Conservation (phyloP, 1,140 invertebrate species). For the Vanessa atalanta region DNA sequence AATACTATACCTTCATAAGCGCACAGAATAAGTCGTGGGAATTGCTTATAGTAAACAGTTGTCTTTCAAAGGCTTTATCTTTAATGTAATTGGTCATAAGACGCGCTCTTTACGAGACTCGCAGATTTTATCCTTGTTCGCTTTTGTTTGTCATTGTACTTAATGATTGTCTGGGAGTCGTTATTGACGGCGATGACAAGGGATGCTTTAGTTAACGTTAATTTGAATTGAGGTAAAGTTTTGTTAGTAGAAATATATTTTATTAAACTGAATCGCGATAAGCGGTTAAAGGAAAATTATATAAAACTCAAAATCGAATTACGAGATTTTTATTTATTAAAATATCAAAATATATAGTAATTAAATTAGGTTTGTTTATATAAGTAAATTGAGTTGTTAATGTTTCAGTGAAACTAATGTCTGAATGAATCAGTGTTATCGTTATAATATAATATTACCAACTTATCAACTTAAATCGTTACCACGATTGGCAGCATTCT, state of each 20-base stretch:
- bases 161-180: constrained; percentile 9
- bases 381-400: no score
- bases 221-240: constrained; percentile 24
- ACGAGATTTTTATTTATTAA: no score
- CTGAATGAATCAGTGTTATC: no score
- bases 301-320: not conserved
- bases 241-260: not conserved
- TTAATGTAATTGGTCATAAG: constrained; percentile 63
- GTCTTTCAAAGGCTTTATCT: constrained; percentile 57
- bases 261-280: no score
- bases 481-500: no score
- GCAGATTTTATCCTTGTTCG: constrained; percentile 42
- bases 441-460: no score
- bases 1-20: no score
- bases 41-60: constrained; percentile 9
- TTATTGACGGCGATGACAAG: not conserved
- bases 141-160: constrained; percentile 52
- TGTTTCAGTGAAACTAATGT: not conserved
- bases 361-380: no score
- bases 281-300: no score
- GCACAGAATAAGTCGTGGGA: not conserved
- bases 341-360: no score
- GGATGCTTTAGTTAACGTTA: not conserved
- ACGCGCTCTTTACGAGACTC: constrained; percentile 49
- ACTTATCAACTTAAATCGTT: no score